Evolutionary conservation across 2,888 invertebrate genomes (phyloP).

Genomic region (Ctena decussata): DNA sequence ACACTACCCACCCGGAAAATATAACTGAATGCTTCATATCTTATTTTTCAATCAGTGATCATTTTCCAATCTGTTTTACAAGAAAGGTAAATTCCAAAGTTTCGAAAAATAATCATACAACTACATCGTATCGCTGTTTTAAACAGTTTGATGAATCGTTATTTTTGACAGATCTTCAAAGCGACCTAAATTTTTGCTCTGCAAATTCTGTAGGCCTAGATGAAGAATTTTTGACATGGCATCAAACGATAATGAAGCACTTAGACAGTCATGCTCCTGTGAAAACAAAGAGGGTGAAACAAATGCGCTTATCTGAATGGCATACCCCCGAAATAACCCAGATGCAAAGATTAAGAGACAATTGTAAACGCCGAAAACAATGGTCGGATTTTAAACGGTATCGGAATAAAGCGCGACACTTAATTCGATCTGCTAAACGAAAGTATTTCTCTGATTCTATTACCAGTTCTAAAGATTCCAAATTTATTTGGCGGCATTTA

Average conservation of each 20-base stretch:
- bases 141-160: background rate
- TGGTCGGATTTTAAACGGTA: background rate
- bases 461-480: background rate
- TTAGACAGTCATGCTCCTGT: background rate
- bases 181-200: background rate
- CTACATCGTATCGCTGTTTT: background rate
- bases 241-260: background rate
- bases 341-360: too few relatives aligned
- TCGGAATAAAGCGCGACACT: background rate
- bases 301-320: background rate
- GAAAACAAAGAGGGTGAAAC: background rate
- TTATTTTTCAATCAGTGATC: background rate
- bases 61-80: background rate
- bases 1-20: background rate
- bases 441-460: background rate
- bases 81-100: background rate
- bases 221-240: background rate
- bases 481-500: background rate
- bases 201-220: background rate
- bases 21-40: constrained; percentile 6
- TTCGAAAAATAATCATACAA: background rate
- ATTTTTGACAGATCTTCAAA: background rate
- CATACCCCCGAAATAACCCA: background rate
- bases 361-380: background rate
- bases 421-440: background rate